Conservation (phyloP, 1,140 invertebrate species). For the Drosophila rufa region DNA sequence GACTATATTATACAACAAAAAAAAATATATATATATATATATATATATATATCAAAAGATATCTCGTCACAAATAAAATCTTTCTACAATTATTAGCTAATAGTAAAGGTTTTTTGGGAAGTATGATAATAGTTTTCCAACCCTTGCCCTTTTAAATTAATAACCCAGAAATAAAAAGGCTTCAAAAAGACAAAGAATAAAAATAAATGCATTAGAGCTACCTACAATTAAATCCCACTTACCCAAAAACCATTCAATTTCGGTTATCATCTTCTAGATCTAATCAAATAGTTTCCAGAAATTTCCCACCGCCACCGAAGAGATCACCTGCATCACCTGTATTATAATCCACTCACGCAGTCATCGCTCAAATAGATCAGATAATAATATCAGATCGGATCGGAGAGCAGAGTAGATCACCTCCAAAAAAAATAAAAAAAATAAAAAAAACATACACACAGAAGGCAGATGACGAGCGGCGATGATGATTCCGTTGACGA, state of each 20-base stretch:
- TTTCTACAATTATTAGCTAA: too few relatives aligned
- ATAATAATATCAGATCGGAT: conserved; percentile 26
- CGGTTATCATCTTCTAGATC: conserved; percentile 10
- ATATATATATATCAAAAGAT: too few relatives aligned
- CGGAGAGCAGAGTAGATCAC: conserved; percentile 25
- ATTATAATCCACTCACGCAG: conserved; percentile 32
- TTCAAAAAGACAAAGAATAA: too few relatives aligned
- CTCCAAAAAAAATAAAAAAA: conserved; percentile 12
- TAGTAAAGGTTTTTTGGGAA: too few relatives aligned
- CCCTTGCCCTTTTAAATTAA: neutral
- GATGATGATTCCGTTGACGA: conserved; percentile 32
- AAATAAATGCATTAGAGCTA: neutral
- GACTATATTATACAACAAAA: too few relatives aligned
- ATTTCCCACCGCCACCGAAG: conserved; percentile 5
- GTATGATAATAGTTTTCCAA: neutral
- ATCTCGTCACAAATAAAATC: too few relatives aligned
- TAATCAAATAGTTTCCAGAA: conserved; percentile 5
- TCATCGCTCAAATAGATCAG: conserved; percentile 35
- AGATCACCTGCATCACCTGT: conserved; percentile 23
- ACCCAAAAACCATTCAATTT: neutral
- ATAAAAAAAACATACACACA: conserved; percentile 9
- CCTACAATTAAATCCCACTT: neutral
- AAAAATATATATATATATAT: too few relatives aligned
- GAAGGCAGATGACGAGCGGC: conserved; percentile 37
- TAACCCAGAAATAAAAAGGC: neutral